Evolutionary conservation across 2,888 invertebrate species (phyloP), one percentile per base, ranked within the genome.

Genomic region (Trimorus sp.): DNA sequence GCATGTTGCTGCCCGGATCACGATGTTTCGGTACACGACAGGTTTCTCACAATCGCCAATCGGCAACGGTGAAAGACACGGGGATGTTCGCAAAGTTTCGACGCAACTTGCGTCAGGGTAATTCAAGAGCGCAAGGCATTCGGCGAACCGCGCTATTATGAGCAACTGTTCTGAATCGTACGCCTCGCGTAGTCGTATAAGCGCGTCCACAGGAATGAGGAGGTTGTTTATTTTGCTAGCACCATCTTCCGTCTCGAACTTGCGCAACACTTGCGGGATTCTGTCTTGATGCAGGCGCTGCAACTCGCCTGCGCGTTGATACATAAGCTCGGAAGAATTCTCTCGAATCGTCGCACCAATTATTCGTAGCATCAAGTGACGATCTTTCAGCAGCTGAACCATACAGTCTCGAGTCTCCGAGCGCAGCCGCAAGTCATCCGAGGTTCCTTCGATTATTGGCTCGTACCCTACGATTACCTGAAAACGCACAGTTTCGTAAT

Each of bases 381-480:
- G 87, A 1, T 88, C 89, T 9, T 87, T 84, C 2, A 91, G 84
- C 40, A 91, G 71, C 68, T 85, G 85, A 6, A 90, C 62, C 90
- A 91, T 90, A 51, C 91, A 91, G 36, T 86, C 83, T 1, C 88
- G 85, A 8, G 91, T 92, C 45, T 92, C 91, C 1, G 85, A 79
- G 66, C 87, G 87, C 89, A 89, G 90, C 56, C 89, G 77, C 3
- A 87, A 84, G 78, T 91, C 90, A 14, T 86, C 83, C 0, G 63
- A 82, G 5, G 85, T 79, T 65, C 84, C 86, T 42, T 83, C 84
- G 48, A 82, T 66, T 26, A 90, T 62, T 3, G 91, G 91, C 65
- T 92, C 91, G 90, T 91, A 91, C 3, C 89, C 89, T 8, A 88
- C 85, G n/a, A 91, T 88, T 12, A 91, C 91, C 91, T 69, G 49